Base-by-base conservation (phyloP, 2,113 vertebrate species). In the Agapornis roseicollis region DNA sequence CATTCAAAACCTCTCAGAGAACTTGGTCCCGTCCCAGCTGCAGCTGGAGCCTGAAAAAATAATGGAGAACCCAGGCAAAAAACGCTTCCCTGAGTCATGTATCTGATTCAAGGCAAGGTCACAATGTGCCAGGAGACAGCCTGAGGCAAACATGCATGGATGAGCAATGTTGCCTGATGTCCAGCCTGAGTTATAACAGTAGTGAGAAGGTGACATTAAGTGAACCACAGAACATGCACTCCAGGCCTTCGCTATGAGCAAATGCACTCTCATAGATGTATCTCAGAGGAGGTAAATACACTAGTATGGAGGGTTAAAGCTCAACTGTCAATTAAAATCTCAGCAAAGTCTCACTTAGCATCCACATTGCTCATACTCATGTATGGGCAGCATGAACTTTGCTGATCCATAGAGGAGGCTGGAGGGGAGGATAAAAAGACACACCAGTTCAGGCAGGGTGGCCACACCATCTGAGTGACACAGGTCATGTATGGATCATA, bases 401-500 rank as follows among this genome's bases (percentile, higher is more conserved):
- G 4, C 49, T 44, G 69, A 61, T 37, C 17, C 1, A 0, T 4
- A 47, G 55, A 56, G 50, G 13, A 73, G 8, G 49, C 53, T 63
- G 72, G 49, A 86, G 64, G 35, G 47, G 27, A 85, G 65, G 49
- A 39, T 2, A 0, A 64, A 88, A 72, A 46, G 35, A 35, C 85
- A 39, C 35, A 39, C 5, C 52, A 65, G 33, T 17, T 68, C 47
- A 70, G 46, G 27, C 46, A 68, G 73, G 8, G 19, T 46, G 55
- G 25, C 27, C 56, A 46, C 55, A 68, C 22, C 18, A 27, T 11
- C 39, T 46, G 17, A 53, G 70, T 63, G 37, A 41, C 63, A 50
- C 42, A 46, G 64, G 4, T 47, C 27, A 5, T 0, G 0, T 17
- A 12, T 4, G 7, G 28, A 42, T 35, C 5, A 0, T 47, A 66